phyloP scores from a whole-genome alignment of 2,888 invertebrate genomes.

The Phyllotreta cruciferae region DNA sequence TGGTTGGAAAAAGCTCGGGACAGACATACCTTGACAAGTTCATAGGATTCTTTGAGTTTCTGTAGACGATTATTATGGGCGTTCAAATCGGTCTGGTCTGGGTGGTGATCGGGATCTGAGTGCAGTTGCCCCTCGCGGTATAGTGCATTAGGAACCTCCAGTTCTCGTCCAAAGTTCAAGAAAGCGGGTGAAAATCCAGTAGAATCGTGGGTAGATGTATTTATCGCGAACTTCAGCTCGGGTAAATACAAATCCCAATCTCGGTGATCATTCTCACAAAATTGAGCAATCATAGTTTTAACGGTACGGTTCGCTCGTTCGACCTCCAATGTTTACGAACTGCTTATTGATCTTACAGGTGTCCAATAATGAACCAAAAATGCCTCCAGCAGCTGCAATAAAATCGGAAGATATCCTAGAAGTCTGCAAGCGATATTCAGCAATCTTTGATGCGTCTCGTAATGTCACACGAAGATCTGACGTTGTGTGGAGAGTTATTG shows the following conservation, averaged over 20 bases:
- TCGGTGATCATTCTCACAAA: neutral
- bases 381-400: too few species aligned
- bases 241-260: neutral
- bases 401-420: too few species aligned
- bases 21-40: neutral
- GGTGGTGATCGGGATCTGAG: too few species aligned
- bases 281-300: neutral
- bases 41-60: neutral
- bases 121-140: too few species aligned
- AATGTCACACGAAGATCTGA: too few species aligned
- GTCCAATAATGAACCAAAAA: too few species aligned
- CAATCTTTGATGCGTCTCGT: too few species aligned
- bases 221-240: neutral
- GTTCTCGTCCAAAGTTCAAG: neutral
- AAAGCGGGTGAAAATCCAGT: neutral
- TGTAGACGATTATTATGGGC: neutral
- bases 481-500: too few species aligned
- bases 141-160: neutral
- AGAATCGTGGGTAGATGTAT: neutral
- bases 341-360: too few species aligned
- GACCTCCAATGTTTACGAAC: too few species aligned
- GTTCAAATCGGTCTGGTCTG: neutral
- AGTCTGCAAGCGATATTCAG: too few species aligned
- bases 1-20: neutral
- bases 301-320: slow-evolving; percentile 2